A percentile compares a stretch with the other conserved stretches of the same genome.
phyloP scores from a whole-genome alignment of 2,888 invertebrate genomes.

The Bimastos eiseni region DNA sequence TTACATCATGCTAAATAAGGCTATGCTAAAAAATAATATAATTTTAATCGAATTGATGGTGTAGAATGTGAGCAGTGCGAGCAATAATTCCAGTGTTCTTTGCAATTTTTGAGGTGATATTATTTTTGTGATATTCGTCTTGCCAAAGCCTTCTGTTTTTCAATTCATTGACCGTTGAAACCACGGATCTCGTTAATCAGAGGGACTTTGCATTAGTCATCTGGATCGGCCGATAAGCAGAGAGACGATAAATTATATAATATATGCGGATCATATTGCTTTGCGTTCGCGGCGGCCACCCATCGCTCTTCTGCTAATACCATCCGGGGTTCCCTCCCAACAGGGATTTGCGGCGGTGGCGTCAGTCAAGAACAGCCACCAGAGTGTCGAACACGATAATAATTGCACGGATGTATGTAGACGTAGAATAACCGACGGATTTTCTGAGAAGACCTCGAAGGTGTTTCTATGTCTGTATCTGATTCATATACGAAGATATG shows the following conservation, averaged over 20 bases:
- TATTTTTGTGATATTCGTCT: background rate
- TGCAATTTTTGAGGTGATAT: too few relatives aligned
- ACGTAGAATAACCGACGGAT: background rate
- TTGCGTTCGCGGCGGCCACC: background rate
- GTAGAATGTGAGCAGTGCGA: too few relatives aligned
- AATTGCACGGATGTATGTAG: background rate
- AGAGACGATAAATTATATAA: background rate
- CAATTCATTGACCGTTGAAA: background rate
- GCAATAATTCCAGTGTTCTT: too few relatives aligned
- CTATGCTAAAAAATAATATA: too few relatives aligned
- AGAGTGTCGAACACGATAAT: background rate
- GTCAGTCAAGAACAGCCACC: background rate
- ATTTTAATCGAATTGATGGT: too few relatives aligned
- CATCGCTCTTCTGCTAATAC: background rate
- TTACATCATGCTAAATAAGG: too few relatives aligned
- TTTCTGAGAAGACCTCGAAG: background rate
- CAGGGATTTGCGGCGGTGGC: too few relatives aligned
- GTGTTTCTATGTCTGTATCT: background rate
- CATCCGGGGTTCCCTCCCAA: background rate
- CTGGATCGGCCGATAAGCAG: background rate
- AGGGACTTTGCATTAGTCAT: background rate
- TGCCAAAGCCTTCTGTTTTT: background rate
- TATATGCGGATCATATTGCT: background rate
- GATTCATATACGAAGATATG: background rate
- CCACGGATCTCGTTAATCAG: background rate